Evolutionary conservation across 2,113 vertebrate species (phyloP), one percentile per base, ranked within the genome.

Genomic region (Helogale parvula): DNA sequence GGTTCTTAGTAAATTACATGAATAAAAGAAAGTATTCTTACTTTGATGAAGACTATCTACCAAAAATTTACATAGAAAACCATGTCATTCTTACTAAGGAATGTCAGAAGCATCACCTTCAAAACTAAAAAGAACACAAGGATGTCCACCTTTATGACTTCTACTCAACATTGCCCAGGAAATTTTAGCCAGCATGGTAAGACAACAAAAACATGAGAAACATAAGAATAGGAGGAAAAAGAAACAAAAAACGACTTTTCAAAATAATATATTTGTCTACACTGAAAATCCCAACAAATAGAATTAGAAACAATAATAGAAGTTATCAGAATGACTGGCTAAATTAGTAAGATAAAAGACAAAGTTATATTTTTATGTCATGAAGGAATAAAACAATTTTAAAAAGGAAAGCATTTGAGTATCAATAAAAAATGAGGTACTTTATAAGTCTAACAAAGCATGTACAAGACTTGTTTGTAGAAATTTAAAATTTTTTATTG

Each of bases 21-120:
- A 81, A 89, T 54, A 96, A 94, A 96, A 85, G 45, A 14, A 88
- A 92, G 88, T 41, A 77, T 52, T 63, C 45, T 93, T 95, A 38
- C 4, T 47, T 35, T 77, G 33, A 88, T 50, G 29, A 92, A 87
- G 50, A 65, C 12, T 87, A 52, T 50, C n/a, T 76, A 38, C 7
- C 14, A 60, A 50, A 85, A 86, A 63, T 85, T 76, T 41, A 91
- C 35, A 74, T 74, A 52, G 88, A 35, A 72, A 72, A 13, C 12
- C 35, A 11, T 5, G 77, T 92, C 14, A 81, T 65, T 91, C 54
- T 65, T 79, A 83, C 29, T 79, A 45, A 90, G 29, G 12, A 79
- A 90, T 50, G 35, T 76, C 65, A 81, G 79, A 97, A 69, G 19
- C 41, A 72, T 52, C 71, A 83, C 8, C 23, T 80, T 93, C 89